These are phyloP conservation scores for Hyles lineata DNA, from an alignment of 2,888 invertebrate species.

Conservation along the genomic window DNA sequence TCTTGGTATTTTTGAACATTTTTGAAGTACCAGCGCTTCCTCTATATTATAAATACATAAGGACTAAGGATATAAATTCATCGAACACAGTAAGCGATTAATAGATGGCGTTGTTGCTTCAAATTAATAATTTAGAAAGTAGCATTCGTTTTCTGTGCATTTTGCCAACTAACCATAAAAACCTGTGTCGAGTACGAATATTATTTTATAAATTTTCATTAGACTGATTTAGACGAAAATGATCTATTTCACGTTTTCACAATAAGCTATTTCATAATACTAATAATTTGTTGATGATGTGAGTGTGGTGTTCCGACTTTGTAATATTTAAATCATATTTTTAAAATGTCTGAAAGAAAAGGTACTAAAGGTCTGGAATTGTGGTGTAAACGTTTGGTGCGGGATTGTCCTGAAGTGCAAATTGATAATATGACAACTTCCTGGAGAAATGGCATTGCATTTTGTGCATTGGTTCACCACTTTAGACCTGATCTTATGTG, in stretches of 20 bases:
- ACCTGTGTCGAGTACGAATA: neutral
- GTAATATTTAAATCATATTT: slow-evolving; percentile 37
- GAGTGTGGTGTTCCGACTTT: slow-evolving; percentile 30
- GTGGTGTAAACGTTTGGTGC: slow-evolving; percentile 96
- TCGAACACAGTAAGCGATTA: neutral
- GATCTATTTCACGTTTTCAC: neutral
- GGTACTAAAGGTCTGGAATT: slow-evolving; percentile 96
- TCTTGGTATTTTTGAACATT: too few species aligned
- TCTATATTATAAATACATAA: neutral
- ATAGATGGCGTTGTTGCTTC: neutral
- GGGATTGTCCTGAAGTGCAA: slow-evolving; percentile 95
- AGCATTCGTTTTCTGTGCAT: neutral
- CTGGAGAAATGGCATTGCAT: slow-evolving; percentile 97
- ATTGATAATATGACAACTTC: slow-evolving; percentile 98
- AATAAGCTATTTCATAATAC: neutral
- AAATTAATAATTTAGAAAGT: neutral
- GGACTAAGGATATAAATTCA: neutral
- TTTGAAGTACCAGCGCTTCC: too few species aligned
- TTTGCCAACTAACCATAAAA: slow-evolving; percentile 24
- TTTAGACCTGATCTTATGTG: slow-evolving; percentile 98
- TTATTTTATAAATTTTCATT: neutral
- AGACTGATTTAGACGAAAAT: slow-evolving; percentile 8
- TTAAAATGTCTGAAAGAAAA: slow-evolving; percentile 90
- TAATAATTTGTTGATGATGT: slow-evolving; percentile 4
- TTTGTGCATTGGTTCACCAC: slow-evolving; percentile 98